A percentile compares a stretch with the other conserved stretches of the same genome.
Conservation (phyloP, 2,113 vertebrate species). For the Eulemur macaco region DNA sequence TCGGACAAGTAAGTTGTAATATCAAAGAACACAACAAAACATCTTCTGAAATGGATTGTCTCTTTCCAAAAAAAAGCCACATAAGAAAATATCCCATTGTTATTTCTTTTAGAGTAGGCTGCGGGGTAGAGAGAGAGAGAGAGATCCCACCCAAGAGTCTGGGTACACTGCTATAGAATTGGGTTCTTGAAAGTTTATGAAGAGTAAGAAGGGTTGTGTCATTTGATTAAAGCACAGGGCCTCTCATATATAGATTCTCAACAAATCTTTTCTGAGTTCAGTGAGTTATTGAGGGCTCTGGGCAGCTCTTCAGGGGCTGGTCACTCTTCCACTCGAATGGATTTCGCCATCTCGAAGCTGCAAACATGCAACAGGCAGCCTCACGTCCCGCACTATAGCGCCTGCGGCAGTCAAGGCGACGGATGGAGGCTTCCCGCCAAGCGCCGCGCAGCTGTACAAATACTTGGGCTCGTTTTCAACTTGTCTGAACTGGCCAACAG, state of each 20-base stretch:
- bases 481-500: not conserved
- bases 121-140: fast-evolving
- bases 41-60: not conserved
- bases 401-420: not conserved
- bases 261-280: not conserved
- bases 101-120: not conserved
- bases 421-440: not conserved
- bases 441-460: not conserved
- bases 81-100: not conserved
- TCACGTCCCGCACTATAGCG: not conserved
- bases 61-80: not conserved
- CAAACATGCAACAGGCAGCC: not conserved
- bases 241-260: not conserved
- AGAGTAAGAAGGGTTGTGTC: not conserved
- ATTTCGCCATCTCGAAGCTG: not conserved
- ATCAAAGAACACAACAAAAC: not conserved
- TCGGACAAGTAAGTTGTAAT: slow-evolving; percentile 87
- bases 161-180: not conserved
- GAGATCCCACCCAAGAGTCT: not conserved
- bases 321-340: not conserved
- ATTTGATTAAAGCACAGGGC: not conserved
- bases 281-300: not conserved
- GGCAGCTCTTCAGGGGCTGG: not conserved
- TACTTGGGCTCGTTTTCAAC: not conserved
- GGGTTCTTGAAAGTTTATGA: not conserved